Percentiles rank a stretch among this genome's conserved stretches.
These are phyloP conservation scores for Calephelis nemesis DNA, from an alignment of 1,140 invertebrate genomes.

Conservation along the genomic window DNA sequence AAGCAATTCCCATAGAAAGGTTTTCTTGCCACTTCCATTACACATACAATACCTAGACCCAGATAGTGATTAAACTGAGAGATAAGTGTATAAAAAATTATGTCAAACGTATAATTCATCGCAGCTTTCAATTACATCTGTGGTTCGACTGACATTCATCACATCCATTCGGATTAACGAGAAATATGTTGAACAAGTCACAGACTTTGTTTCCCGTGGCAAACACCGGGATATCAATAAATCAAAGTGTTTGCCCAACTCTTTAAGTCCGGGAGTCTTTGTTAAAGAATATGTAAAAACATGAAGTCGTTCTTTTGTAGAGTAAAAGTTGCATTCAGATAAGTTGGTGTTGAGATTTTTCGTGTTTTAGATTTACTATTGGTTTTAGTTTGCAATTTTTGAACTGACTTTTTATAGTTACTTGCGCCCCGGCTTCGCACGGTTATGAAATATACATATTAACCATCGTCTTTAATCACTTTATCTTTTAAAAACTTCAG, in stretches of 20 bases:
- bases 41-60: too few relatives aligned
- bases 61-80: conserved; percentile 1
- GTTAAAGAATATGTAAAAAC: conserved; percentile 13
- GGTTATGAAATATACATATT: too few relatives aligned
- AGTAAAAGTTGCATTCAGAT: background rate
- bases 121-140: conserved; percentile 28
- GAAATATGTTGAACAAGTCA: conserved; percentile 28
- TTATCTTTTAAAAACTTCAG: too few relatives aligned
- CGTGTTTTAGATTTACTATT: background rate
- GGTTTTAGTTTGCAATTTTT: too few relatives aligned
- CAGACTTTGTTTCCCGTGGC: conserved; percentile 10
- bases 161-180: conserved; percentile 28
- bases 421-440: too few relatives aligned
- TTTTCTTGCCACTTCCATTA: too few relatives aligned
- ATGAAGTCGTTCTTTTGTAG: background rate
- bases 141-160: conserved; percentile 25
- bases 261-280: background rate
- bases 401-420: too few relatives aligned
- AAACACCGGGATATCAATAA: conserved; percentile 24
- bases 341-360: conserved; percentile 1
- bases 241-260: conserved; percentile 25
- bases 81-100: conserved; percentile 21
- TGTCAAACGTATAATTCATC: conserved; percentile 20
- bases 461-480: too few relatives aligned
- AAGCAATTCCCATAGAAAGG: too few relatives aligned